Percentiles rank a stretch among this genome's conserved stretches.
Conservation (phyloP, 2,888 invertebrate genomes). For the Hanleya hanleyi region DNA sequence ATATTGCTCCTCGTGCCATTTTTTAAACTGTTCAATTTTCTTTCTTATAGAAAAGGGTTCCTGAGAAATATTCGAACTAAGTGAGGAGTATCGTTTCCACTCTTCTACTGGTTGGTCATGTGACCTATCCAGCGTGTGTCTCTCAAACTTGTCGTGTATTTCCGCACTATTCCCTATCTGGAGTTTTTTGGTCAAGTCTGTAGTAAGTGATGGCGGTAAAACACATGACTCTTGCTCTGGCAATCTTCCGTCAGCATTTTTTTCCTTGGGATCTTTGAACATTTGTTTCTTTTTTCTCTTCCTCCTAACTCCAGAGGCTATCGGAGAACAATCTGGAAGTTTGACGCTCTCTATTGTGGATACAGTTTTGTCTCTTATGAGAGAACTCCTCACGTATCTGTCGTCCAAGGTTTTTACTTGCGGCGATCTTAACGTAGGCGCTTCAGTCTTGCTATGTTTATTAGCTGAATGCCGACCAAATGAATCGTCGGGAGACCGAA, state of each 20-base stretch:
- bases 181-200: constrained; percentile 1
- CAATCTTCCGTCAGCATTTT: background rate
- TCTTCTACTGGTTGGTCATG: constrained; percentile 40
- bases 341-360: constrained; percentile 5
- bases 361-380: background rate
- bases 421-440: background rate
- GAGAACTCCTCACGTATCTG: background rate
- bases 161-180: background rate
- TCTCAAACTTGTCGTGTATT: constrained; percentile 17
- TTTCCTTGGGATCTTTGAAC: background rate
- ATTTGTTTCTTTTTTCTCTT: background rate
- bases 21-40: constrained; percentile 64
- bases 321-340: background rate
- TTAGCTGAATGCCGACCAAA: background rate
- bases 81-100: constrained; percentile 2
- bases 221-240: background rate
- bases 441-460: background rate
- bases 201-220: background rate
- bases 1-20: constrained; percentile 65
- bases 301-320: background rate
- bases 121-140: constrained; percentile 40
- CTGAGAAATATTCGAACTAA: constrained; percentile 13
- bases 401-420: background rate
- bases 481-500: background rate
- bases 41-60: constrained; percentile 62